Evolutionary conservation across 1,140 invertebrate species (phyloP).

Genomic region (Diachasma alloeum): DNA sequence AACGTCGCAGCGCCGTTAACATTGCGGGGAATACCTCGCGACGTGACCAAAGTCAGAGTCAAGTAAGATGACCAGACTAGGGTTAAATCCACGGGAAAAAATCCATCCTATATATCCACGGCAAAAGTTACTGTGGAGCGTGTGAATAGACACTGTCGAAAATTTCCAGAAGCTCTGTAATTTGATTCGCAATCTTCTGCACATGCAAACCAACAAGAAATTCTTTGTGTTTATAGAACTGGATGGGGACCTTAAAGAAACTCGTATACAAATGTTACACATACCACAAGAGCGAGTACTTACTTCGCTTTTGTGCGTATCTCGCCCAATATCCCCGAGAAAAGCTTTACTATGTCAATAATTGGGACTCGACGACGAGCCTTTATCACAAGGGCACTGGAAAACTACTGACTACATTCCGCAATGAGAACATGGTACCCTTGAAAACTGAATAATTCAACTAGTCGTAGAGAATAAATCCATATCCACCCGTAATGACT

Average conservation of each 20-base stretch:
- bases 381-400: slow-evolving; percentile 72
- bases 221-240: slow-evolving; percentile 58
- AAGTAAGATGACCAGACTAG: too few relatives aligned
- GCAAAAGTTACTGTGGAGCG: too few relatives aligned
- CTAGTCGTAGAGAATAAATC: neutral
- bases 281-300: slow-evolving; percentile 75
- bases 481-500: neutral
- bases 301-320: slow-evolving; percentile 75
- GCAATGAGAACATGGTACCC: slow-evolving; percentile 75
- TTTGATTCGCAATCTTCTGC: neutral
- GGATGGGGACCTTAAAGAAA: slow-evolving; percentile 71
- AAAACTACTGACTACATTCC: slow-evolving; percentile 76
- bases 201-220: neutral
- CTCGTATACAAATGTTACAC: slow-evolving; percentile 76
- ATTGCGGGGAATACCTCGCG: too few relatives aligned
- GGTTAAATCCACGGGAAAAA: too few relatives aligned
- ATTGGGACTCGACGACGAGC: slow-evolving; percentile 77
- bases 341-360: slow-evolving; percentile 74
- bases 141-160: too few relatives aligned
- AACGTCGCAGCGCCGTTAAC: too few relatives aligned
- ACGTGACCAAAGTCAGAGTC: too few relatives aligned
- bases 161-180: too few relatives aligned
- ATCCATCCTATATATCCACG: too few relatives aligned
- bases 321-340: slow-evolving; percentile 72
- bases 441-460: slow-evolving; percentile 13